phyloP scores from a whole-genome alignment of 2,888 invertebrate species.

The Scrobipalpa costella region DNA sequence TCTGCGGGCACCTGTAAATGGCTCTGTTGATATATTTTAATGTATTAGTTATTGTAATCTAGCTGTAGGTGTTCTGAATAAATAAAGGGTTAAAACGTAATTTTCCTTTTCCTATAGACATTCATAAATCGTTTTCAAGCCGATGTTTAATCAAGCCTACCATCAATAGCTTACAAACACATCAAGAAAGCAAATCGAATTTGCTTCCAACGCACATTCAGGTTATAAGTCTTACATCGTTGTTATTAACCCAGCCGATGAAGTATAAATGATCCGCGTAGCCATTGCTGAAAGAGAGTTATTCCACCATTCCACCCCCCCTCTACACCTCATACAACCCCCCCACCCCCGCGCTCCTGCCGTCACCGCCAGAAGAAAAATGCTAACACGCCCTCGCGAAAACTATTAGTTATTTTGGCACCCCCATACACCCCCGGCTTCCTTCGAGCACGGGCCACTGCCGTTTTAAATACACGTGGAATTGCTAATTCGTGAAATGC shows the following conservation, averaged over 20 bases:
- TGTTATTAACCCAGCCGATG: constrained; percentile 74
- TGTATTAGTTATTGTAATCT: too few relatives aligned
- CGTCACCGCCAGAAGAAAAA: constrained; percentile 81
- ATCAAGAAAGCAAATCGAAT: constrained; percentile 3
- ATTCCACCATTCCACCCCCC: constrained; percentile 54
- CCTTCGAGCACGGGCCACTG: constrained; percentile 69
- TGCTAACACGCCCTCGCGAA: constrained; percentile 81
- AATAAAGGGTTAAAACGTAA: too few relatives aligned
- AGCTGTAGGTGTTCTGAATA: too few relatives aligned
- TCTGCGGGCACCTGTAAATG: too few relatives aligned
- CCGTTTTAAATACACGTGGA: constrained; percentile 30
- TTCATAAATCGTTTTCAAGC: too few relatives aligned
- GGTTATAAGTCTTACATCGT: constrained; percentile 36
- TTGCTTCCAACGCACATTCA: neutral
- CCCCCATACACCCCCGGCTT: constrained; percentile 63
- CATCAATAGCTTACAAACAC: neutral
- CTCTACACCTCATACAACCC: constrained; percentile 39
- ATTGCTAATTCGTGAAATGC: constrained; percentile 20
- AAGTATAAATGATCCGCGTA: constrained; percentile 78
- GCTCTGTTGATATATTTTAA: too few relatives aligned
- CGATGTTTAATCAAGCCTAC: too few relatives aligned
- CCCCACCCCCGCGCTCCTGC: constrained; percentile 45
- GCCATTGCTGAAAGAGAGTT: constrained; percentile 71
- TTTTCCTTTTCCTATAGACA: too few relatives aligned
- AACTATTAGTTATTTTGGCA: constrained; percentile 82